Base-by-base conservation (phyloP, 2,113 vertebrate species). In the Camelus bactrianus region DNA sequence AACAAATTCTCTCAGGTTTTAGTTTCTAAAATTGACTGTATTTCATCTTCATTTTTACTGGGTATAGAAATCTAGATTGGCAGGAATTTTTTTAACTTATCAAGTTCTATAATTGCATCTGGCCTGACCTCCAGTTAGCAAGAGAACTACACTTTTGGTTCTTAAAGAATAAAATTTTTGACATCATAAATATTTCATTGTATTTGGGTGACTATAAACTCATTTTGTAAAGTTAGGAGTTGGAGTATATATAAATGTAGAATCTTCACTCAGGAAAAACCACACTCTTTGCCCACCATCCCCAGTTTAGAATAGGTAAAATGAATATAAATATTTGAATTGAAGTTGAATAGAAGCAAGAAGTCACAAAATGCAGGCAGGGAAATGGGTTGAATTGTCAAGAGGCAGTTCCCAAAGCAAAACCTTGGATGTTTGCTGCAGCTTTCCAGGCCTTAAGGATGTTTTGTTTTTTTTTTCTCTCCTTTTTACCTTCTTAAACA, bases 1-100 rank as follows among this genome's bases (percentile, higher is more conserved):
- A 24, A 79, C 56, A 65, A 56, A 89, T 64, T 92, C 26, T 84
- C 70, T 92, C 42, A 75, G 81, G 28, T 8, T 69, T 95, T 93
- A 80, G n/a, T 93, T 90, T 86, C 46, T 89, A 73, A 81, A 92
- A 89, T 50, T 92, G 12, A n/a, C 46, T 79, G 80, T 56, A 72
- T 73, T 84, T 85, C 26, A 65, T 50, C 38, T 65, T 28, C 48
- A 35, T 76, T 83, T 76, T 95, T 82, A 35, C 77, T 82, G n/a
- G n/a, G 4, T 14, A 76, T 54, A 26, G 28, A 89, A 54, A 60
- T 17, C 54, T 95, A 56, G 35, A 64, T 56, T 54, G 28, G 30
- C 24, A 26, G 48, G 32, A 10, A 50, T 17, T n/a, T 67, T 85
- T 95, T 56, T n/a, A 15, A 15, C 52, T 95, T 75, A 73, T 88